Evolutionary conservation across 2,797 vertebrate species (phyloP).

Genomic region (Bryconaethiops microstoma): DNA sequence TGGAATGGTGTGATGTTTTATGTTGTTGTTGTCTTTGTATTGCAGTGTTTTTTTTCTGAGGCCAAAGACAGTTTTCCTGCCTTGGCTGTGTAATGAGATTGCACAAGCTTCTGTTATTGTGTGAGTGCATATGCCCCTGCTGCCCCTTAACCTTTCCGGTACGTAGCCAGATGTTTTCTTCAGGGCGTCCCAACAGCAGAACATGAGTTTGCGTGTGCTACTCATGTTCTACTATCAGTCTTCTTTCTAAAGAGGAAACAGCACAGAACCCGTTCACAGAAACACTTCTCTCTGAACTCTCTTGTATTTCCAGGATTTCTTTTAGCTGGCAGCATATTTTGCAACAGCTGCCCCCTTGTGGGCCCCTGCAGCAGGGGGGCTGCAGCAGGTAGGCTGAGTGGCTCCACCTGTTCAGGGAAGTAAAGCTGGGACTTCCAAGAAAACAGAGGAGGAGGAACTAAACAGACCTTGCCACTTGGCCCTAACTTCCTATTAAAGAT

Average conservation of each 20-base stretch:
- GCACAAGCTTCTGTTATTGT: background rate
- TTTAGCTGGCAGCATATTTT: background rate
- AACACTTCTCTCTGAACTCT: background rate
- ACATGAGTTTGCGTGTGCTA: background rate
- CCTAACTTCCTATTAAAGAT: slow-evolving; percentile 49
- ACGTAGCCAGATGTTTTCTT: background rate
- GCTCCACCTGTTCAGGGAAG: slow-evolving; percentile 51
- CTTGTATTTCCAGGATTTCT: slow-evolving; percentile 11
- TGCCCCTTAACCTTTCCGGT: background rate
- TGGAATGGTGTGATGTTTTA: no score
- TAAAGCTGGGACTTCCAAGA: slow-evolving; percentile 46
- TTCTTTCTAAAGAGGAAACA: slow-evolving; percentile 11
- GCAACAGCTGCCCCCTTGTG: slow-evolving; percentile 22
- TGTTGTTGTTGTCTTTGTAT: no score
- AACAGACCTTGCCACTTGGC: slow-evolving; percentile 6
- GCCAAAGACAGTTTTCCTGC: no score
- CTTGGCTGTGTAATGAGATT: no score
- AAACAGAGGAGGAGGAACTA: slow-evolving; percentile 40
- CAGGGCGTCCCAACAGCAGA: background rate
- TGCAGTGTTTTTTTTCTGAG: no score
- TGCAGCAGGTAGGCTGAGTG: background rate
- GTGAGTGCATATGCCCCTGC: background rate
- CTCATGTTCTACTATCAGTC: slow-evolving; percentile 2
- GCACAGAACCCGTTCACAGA: slow-evolving; percentile 2
- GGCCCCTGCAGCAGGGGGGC: background rate